Evolutionary conservation across 2,113 vertebrate species (phyloP).

Genomic region (Entomyzon cyanotis): DNA sequence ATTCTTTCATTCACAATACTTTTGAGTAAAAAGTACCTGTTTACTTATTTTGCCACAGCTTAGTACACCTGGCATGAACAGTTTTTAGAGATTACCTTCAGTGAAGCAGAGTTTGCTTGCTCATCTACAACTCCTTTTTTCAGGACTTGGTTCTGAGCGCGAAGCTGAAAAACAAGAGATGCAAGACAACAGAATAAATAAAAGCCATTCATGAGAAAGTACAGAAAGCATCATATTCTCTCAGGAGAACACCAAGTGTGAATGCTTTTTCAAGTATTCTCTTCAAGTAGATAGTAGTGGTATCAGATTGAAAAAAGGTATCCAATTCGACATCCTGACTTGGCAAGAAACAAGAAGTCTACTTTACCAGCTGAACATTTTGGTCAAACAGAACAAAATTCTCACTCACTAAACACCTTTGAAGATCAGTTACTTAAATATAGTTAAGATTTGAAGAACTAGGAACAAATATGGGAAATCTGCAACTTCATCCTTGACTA

Average conservation of each 20-base stretch:
- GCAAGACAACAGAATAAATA: neutral
- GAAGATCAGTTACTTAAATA: neutral
- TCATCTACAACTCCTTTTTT: constrained; percentile 98
- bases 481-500: neutral
- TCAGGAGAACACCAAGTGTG: neutral
- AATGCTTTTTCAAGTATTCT: neutral
- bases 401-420: neutral
- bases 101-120: constrained; percentile 85
- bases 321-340: neutral
- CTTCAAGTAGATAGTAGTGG: neutral
- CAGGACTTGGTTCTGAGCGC: constrained; percentile 97
- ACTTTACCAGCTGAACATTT: neutral
- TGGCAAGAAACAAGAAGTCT: neutral
- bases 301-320: neutral
- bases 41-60: neutral
- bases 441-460: neutral
- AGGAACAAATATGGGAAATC: neutral
- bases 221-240: neutral
- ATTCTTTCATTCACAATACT: neutral
- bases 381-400: neutral
- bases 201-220: neutral
- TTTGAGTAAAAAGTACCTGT: neutral
- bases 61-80: neutral
- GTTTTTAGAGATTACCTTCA: constrained; percentile 83
- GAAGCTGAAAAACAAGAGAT: constrained; percentile 81